Base-by-base conservation (phyloP, 2,113 vertebrate genomes). In the Bubo scandiacus region DNA sequence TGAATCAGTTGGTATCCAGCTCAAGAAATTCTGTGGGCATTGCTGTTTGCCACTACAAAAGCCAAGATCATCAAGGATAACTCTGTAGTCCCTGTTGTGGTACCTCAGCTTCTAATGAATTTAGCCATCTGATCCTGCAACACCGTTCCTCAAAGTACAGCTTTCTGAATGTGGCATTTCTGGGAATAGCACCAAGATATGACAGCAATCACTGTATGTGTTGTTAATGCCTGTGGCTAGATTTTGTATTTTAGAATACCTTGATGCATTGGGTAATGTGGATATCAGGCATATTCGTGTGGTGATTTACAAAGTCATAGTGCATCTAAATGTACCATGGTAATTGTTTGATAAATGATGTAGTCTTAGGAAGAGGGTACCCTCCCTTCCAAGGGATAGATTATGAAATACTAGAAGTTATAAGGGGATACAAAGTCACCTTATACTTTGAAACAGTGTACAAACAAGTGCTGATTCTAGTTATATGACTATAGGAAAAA, bases 101-200 rank as follows among this genome's bases (percentile, higher is more conserved):
- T 36, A 82, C 57, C 32, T 92, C 61, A 81, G 68, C 57, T 86
- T 92, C 66, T 85, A 87, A 86, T 11, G 22, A 89, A 94, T 93
- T 83, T 79, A 84, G 83, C 65, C 73, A 93, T 79, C 94, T 91
- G 83, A 95, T 91, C 62, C 86, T 89, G 81, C 73, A 94, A 82
- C 83, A 94, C 79, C 36, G 73, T 81, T 94, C 70, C 83, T 95
- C 93, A 93, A 94, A 96, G 78, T 49, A 77, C 66, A 94, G 29
- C 25, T 58, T 85, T 87, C 68, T 81, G 86, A 96, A 92, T 51
- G 73, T 96, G 79, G 73, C 91, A 87, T 91, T 95, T 97, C 96
- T 95, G 95, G 94, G 96, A 95, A 96, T 3, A 65, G 94, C 54
- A 96, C 92, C 94, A 94, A 95, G 88, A 72, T 85, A 84, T 70